Evolutionary conservation across 2,797 vertebrate genomes (phyloP).

Genomic region (Anas capensis): DNA sequence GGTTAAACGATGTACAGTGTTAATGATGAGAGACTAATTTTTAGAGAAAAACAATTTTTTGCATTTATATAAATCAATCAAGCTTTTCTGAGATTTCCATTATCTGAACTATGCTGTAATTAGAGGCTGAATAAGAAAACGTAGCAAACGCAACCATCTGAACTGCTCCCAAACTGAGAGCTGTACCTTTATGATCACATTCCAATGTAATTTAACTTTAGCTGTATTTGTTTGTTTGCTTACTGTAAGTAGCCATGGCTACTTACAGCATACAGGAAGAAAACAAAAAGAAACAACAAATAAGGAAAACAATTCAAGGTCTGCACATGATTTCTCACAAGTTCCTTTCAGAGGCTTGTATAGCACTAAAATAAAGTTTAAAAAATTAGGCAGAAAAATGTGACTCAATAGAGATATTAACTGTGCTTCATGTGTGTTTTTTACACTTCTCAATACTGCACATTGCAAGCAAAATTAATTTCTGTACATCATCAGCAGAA

Average conservation of each 20-base stretch:
- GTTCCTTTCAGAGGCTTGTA: not conserved
- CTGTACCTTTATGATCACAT: not conserved
- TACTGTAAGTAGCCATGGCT: not conserved
- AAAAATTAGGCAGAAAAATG: not conserved
- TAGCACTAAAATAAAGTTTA: not conserved
- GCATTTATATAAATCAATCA: not conserved
- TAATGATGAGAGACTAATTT: slow-evolving; percentile 31
- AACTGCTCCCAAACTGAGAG: not conserved
- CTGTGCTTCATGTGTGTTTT: not conserved
- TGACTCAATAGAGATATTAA: not conserved
- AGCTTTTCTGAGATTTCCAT: not conserved
- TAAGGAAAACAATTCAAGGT: not conserved
- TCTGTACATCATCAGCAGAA: not conserved
- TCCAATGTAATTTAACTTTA: not conserved
- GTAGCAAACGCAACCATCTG: not conserved
- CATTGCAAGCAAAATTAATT: not conserved
- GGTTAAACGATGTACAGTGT: not conserved
- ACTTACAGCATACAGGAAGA: not conserved
- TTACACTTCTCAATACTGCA: not conserved
- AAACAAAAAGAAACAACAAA: not conserved
- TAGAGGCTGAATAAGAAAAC: not conserved
- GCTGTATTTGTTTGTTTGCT: not conserved
- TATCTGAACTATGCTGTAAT: not conserved
- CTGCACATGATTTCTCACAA: not conserved
- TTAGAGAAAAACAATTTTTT: not conserved